These are phyloP conservation scores for Eupithecia exiguata DNA, from an alignment of 2,888 invertebrate species.

Conservation along the genomic window DNA sequence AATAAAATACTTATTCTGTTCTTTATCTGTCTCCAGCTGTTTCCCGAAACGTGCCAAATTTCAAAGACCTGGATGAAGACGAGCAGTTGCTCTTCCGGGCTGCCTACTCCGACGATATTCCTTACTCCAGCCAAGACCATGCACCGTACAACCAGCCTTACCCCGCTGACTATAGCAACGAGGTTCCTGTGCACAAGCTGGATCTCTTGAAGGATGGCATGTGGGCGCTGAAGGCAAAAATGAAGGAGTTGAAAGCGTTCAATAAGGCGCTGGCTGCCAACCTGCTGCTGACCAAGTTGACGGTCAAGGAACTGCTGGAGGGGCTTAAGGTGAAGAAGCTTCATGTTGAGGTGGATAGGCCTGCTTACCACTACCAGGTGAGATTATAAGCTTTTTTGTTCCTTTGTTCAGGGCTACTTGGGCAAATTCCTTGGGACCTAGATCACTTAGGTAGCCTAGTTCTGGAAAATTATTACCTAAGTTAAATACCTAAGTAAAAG, in stretches of 20 bases:
- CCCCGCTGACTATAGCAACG: constrained; percentile 59
- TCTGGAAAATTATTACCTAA: background rate
- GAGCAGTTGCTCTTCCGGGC: constrained; percentile 71
- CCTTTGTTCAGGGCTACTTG: background rate
- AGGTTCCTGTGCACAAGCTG: constrained; percentile 62
- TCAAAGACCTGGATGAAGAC: constrained; percentile 68
- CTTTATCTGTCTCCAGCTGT: constrained; percentile 15
- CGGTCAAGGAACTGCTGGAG: constrained; percentile 67
- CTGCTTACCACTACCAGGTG: constrained; percentile 66
- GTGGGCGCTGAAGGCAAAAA: constrained; percentile 73
- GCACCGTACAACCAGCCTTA: constrained; percentile 44
- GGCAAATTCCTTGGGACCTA: background rate
- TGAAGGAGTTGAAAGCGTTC: constrained; percentile 72
- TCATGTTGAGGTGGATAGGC: constrained; percentile 58
- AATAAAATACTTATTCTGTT: background rate
- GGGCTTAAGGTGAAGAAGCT: constrained; percentile 58
- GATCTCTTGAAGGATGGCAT: constrained; percentile 74
- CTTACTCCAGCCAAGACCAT: constrained; percentile 32
- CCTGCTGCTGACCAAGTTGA: constrained; percentile 68
- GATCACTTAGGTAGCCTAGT: background rate
- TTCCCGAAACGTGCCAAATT: constrained; percentile 62
- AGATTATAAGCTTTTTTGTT: background rate
- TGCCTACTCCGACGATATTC: constrained; percentile 62
- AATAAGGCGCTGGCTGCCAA: constrained; percentile 73
- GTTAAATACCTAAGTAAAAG: background rate